Percentiles rank a stretch among this genome's conserved stretches.
phyloP scores from a whole-genome alignment of 30 jellyfish, hydroid and myxozoan genomes.

The Turritopsis dohrnii region DNA sequence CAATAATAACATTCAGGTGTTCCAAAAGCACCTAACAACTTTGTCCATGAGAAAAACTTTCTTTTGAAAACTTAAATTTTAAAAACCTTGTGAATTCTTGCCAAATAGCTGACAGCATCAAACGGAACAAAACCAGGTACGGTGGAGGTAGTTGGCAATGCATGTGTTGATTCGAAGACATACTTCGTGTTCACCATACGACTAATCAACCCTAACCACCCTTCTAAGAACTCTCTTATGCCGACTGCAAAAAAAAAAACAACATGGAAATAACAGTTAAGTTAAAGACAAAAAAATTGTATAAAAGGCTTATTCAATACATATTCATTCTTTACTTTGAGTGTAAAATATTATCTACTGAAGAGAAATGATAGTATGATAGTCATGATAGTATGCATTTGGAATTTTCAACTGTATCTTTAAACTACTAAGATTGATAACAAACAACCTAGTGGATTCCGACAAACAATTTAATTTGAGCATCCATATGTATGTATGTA shows the following conservation, averaged over 20 bases:
- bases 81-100: conserved; percentile 58
- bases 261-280: background rate
- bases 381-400: no score
- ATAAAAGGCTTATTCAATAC: no score
- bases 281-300: background rate
- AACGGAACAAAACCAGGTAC: conserved; percentile 71
- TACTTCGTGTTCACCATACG: conserved; percentile 77
- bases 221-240: conserved; percentile 72
- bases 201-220: conserved; percentile 68
- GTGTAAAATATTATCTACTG: no score
- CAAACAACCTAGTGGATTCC: no score
- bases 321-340: no score
- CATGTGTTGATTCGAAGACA: conserved; percentile 69
- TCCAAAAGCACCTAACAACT: background rate
- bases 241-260: conserved; percentile 42
- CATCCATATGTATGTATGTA: background rate
- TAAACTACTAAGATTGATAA: no score
- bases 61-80: no score
- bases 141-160: conserved; percentile 67
- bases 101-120: conserved; percentile 59
- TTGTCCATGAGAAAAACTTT: background rate
- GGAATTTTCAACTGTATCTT: background rate
- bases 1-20: background rate
- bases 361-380: no score
- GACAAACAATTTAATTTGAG: no score